Conservation (phyloP, 2,113 vertebrate species). For the Amphiprion percula region DNA sequence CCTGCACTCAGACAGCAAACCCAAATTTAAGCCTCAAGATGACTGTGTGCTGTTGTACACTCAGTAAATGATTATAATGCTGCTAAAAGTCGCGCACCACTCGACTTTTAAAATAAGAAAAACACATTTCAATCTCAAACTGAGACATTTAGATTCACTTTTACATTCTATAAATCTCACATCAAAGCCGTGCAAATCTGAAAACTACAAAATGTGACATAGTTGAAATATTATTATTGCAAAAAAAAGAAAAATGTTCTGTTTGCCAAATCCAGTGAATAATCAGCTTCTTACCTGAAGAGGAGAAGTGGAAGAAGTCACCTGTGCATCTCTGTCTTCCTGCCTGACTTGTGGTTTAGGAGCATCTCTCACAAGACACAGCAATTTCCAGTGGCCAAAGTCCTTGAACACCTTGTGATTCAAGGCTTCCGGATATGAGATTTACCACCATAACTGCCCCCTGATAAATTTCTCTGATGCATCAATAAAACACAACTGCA, state of each 20-base stretch:
- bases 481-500: background rate
- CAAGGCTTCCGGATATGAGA: slow-evolving; percentile 36
- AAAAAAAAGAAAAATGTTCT: slow-evolving; percentile 1
- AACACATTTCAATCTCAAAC: background rate
- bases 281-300: slow-evolving; percentile 59
- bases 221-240: background rate
- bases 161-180: background rate
- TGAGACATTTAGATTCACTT: background rate
- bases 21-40: background rate
- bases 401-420: slow-evolving; percentile 78
- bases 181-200: background rate
- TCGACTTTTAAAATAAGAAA: background rate
- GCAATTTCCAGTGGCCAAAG: slow-evolving; percentile 74
- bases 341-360: slow-evolving; percentile 31
- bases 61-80: background rate
- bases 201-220: background rate
- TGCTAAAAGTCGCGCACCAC: background rate
- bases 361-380: slow-evolving; percentile 73
- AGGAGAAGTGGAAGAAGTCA: slow-evolving; percentile 53
- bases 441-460: slow-evolving; percentile 10
- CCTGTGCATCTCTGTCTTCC: slow-evolving; percentile 49
- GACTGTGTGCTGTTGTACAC: background rate
- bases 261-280: slow-evolving; percentile 6
- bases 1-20: slow-evolving; percentile 7
- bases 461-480: slow-evolving; percentile 9